phyloP scores from a whole-genome alignment of 2,888 invertebrate species.

The Polymixis lichenea region DNA sequence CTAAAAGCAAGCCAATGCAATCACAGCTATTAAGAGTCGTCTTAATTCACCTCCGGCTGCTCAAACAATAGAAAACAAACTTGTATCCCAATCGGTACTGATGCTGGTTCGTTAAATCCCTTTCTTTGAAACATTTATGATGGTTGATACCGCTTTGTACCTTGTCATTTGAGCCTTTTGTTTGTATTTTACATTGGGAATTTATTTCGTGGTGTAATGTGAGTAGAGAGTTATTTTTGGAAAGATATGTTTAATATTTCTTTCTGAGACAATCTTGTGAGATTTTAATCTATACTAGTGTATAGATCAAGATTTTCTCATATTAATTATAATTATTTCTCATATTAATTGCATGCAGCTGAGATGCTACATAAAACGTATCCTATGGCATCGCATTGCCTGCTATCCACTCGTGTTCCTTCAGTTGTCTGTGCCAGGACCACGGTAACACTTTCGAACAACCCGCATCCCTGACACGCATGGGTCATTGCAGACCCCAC shows the following conservation, averaged over 20 bases:
- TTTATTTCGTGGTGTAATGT: not conserved
- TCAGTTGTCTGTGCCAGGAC: no score
- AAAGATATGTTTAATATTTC: not conserved
- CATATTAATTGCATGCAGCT: no score
- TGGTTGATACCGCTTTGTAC: conserved; percentile 56
- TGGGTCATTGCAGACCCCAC: no score
- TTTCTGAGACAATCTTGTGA: not conserved
- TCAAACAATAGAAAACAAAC: conserved; percentile 55
- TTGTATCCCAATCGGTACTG: conserved; percentile 66
- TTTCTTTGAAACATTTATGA: conserved; percentile 65
- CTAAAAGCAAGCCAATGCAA: conserved; percentile 27
- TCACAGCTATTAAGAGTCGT: conserved; percentile 38
- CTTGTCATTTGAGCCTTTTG: conserved; percentile 43
- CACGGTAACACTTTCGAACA: no score
- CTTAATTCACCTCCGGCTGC: conserved; percentile 46
- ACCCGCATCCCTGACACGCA: no score
- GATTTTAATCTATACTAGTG: not conserved
- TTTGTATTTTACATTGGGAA: not conserved
- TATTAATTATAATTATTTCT: no score
- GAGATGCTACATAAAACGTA: no score
- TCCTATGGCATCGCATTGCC: no score
- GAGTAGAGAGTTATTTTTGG: not conserved
- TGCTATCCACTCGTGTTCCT: no score
- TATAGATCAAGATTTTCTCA: no score
- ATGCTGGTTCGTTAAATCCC: conserved; percentile 75